Base-by-base conservation (phyloP, 2,113 vertebrate genomes). In the Tychaedon coryphoeus region DNA sequence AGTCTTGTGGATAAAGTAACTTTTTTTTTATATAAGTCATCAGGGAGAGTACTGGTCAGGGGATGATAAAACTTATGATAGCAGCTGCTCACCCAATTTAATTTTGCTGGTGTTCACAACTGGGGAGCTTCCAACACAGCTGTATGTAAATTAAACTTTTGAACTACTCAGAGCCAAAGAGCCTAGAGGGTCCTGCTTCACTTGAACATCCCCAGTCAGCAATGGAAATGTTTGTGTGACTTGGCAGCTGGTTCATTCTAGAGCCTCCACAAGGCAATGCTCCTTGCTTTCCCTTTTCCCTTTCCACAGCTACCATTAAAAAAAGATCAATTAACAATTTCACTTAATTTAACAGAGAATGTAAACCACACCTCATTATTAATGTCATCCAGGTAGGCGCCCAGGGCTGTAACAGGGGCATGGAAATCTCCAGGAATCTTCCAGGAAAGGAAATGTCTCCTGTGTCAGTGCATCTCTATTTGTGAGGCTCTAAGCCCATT, bases 21-120 rank as follows among this genome's bases (percentile, higher is more conserved):
- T 92, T 92, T 85, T 92, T 92, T 85, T 81, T 84, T 50, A 22
- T 88, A 24, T 34, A 92, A 93, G 84, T 79, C 79, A 76, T 78
- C 88, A 89, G 76, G 56, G 73, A 93, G 43, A 74, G 8, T 69
- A 67, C 13, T 80, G 74, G 67, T 88, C 77, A 90, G 58, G 18
- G 47, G 17, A 79, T 79, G 34, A 78, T 77, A 92, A 93, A 95
- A 88, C 13, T 66, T 85, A 23, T 0, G 12, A 8, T 7, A 89
- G 71, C 54, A 89, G n/a, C 25, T 81, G 72, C 58, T 78, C 19
- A 25, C 33, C 40, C 47, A 51, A 51, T 90, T 78, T 64, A 42
- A 57, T 78, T 87, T 81, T 54, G 25, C 48, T 62, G 13, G 8
- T 89, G 17, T 51, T 90, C 0, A 4, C 17, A 79, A 9, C 42